Conservation (phyloP, 2,888 invertebrate species). For the Maniola hyperantus region DNA sequence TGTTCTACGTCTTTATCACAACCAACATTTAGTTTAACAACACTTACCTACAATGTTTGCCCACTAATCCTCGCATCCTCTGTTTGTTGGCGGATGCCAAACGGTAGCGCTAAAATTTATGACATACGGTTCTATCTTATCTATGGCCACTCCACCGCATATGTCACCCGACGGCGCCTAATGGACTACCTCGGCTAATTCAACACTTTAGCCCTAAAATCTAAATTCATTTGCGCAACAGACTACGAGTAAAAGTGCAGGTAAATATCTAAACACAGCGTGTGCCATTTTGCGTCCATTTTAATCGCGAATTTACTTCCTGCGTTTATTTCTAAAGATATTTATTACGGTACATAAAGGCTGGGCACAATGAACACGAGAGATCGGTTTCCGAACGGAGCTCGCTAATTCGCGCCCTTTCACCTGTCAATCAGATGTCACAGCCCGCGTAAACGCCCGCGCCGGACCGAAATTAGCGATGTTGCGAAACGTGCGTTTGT, state of each 20-base stretch:
- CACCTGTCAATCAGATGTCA: constrained; percentile 78
- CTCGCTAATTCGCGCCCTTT: constrained; percentile 78
- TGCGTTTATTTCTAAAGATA: constrained; percentile 14
- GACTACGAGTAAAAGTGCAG: constrained; percentile 33
- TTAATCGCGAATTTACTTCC: constrained; percentile 38
- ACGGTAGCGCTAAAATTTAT: constrained; percentile 76
- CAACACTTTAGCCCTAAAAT: constrained; percentile 74
- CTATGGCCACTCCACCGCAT: constrained; percentile 76
- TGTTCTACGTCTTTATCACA: constrained; percentile 68
- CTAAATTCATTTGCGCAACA: constrained; percentile 57
- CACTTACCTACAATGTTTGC: constrained; percentile 64
- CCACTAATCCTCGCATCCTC: constrained; percentile 69
- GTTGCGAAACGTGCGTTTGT: constrained; percentile 55
- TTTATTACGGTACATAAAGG: constrained; percentile 48
- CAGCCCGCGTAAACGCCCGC: constrained; percentile 50
- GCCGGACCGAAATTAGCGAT: constrained; percentile 59
- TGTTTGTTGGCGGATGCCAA: constrained; percentile 70
- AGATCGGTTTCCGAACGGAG: constrained; percentile 49
- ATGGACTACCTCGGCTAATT: constrained; percentile 70
- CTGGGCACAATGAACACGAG: constrained; percentile 47
- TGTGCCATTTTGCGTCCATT: constrained; percentile 53
- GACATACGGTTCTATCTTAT: constrained; percentile 82
- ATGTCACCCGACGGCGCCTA: constrained; percentile 70
- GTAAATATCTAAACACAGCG: constrained; percentile 54
- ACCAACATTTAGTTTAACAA: constrained; percentile 57